Evolutionary conservation across 2,797 vertebrate species (phyloP), one percentile per base, ranked within the genome.

Genomic region (Botia almorhae): DNA sequence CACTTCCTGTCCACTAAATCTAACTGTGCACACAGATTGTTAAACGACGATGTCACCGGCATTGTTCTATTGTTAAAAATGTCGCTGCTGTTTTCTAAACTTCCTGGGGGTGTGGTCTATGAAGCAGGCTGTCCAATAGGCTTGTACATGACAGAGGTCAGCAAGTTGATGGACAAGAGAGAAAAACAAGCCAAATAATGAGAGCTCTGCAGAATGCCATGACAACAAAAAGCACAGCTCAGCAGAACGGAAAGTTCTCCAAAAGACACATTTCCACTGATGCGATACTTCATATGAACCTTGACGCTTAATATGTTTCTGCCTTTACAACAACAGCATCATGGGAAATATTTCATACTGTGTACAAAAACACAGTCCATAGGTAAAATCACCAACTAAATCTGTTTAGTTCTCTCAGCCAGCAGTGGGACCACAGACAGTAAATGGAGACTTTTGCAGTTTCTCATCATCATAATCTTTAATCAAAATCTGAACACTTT

Each of bases 131-230:
- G 36, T 39, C 76, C 67, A 82, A 73, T 76, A 46, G 56, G 14
- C 26, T 48, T 55, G 33, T 23, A 46, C 6, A 7, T 21, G 8
- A 68, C 46, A 76, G 72, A 76, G 33, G 21, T 61, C 55, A 51
- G 53, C 17, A 64, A 39, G 58, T 29, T 55, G 68, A 76, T 73
- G 55, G 63, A 81, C 60, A 61, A 36, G 65, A 55, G 67, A 70
- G 58, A 74, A 33, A 73, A 80, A 80, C 64, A 77, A 60, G 19
- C 72, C 11, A 50, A 64, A 82, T 63, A 69, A 80, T 56, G 43
- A 70, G 48, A 58, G 13, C 78, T 65, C 36, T 80, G 61, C 36
- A 76, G 60, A 71, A 64, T 12, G 53, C 29, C 53, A 80, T 81
- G 64, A 78, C 71, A 81, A 70, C 74, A 76, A 43, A 76, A 65